phyloP scores from a whole-genome alignment of 2,797 vertebrate genomes.

The Melanotaenia parkinsoni region DNA sequence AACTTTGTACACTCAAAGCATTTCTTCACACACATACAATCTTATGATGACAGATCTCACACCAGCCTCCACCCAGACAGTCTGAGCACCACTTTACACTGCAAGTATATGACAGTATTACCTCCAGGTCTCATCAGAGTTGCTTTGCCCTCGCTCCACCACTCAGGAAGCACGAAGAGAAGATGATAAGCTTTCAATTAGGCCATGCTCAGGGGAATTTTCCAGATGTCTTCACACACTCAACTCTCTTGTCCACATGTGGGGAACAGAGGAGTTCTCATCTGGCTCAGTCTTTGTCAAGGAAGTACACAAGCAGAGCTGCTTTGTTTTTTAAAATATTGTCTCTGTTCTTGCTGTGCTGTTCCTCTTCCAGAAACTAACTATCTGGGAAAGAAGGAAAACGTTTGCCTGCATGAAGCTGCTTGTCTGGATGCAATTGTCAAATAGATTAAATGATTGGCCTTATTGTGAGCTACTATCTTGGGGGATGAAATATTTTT shows the following conservation, averaged over 20 bases:
- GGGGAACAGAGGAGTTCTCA: conserved; percentile 73
- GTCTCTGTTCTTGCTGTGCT: conserved; percentile 42
- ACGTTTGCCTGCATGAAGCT: conserved; percentile 32
- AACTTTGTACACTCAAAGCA: conserved; percentile 72
- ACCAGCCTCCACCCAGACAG: conserved; percentile 54
- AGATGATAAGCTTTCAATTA: conserved; percentile 85
- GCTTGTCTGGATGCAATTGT: conserved; percentile 68
- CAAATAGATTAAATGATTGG: conserved; percentile 44
- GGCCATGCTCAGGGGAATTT: conserved; percentile 76
- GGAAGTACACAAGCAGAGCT: conserved; percentile 46
- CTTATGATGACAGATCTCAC: conserved; percentile 74
- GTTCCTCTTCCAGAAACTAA: conserved; percentile 57
- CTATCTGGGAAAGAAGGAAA: conserved; percentile 53
- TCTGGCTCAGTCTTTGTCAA: conserved; percentile 71
- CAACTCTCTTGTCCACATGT: conserved; percentile 70
- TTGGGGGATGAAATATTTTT: conserved; percentile 48
- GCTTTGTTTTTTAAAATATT: conserved; percentile 32
- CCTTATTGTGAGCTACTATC: conserved; percentile 57
- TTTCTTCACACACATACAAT: conserved; percentile 55
- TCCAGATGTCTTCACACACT: conserved; percentile 81
- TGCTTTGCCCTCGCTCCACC: conserved; percentile 32
- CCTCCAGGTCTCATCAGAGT: conserved; percentile 65
- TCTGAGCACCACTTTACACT: conserved; percentile 57
- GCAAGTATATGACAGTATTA: conserved; percentile 60
- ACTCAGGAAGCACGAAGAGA: conserved; percentile 77